Percentiles rank a stretch among this genome's conserved stretches.
These are phyloP conservation scores for Chrysochloris asiatica DNA, from an alignment of 2,113 vertebrate genomes.

Conservation along the genomic window DNA sequence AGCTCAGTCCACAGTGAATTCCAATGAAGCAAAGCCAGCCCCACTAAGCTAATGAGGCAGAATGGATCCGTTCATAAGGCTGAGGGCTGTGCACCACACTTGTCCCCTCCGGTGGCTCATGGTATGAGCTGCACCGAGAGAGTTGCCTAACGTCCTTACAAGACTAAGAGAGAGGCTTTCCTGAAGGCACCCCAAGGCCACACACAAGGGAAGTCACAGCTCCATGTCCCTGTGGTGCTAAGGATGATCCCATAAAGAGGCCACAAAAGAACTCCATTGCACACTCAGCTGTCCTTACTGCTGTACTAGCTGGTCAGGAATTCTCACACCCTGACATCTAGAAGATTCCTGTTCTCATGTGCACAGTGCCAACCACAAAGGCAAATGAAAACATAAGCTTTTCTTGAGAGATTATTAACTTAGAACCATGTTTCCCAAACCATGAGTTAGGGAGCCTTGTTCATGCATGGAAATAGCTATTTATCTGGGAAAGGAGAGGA, in stretches of 20 bases:
- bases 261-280: rapidly evolving
- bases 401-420: neutral
- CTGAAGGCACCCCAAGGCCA: neutral
- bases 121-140: neutral
- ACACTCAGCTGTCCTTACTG: neutral
- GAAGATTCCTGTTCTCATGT: neutral
- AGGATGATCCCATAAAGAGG: too few relatives aligned
- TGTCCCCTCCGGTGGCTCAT: rapidly evolving
- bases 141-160: neutral
- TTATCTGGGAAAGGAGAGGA: neutral
- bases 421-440: neutral
- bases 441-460: rapidly evolving
- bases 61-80: neutral
- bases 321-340: neutral
- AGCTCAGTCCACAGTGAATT: neutral
- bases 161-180: too few relatives aligned
- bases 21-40: neutral
- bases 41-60: neutral
- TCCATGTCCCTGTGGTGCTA: rapidly evolving
- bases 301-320: too few relatives aligned
- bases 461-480: neutral
- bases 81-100: neutral
- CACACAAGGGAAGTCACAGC: too few relatives aligned
- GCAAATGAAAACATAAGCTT: neutral
- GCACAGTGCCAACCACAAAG: neutral